These are phyloP conservation scores for Phataginus tricuspis DNA, from an alignment of 2,797 vertebrate species.

Conservation along the genomic window DNA sequence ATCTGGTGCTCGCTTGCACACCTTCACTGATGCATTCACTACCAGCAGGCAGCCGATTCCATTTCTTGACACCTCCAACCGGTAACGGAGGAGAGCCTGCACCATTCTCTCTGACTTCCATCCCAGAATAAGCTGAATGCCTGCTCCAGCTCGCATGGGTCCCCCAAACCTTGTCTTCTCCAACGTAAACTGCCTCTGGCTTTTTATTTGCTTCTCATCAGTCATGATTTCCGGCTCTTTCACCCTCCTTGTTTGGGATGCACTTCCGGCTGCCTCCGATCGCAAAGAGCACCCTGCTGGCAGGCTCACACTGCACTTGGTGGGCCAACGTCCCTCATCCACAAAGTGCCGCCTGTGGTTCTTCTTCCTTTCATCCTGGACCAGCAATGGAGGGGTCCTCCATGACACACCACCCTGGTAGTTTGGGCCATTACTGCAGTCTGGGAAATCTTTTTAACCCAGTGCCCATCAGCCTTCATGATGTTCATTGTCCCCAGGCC, in stretches of 20 bases:
- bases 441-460: neutral
- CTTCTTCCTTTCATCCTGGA: neutral
- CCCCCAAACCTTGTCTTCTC: neutral
- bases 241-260: neutral
- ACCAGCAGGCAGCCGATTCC: neutral
- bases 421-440: too few relatives aligned
- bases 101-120: neutral
- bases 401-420: neutral
- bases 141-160: rapidly evolving
- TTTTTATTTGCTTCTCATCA: neutral
- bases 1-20: neutral
- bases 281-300: neutral
- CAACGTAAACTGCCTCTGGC: neutral
- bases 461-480: neutral
- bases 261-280: neutral
- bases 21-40: neutral
- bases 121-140: neutral
- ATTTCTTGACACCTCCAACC: neutral
- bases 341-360: too few relatives aligned
- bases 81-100: neutral
- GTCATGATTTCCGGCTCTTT: neutral
- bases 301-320: neutral
- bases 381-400: too few relatives aligned
- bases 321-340: rapidly evolving
- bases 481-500: neutral